Evolutionary conservation across 2,888 invertebrate genomes (phyloP), one percentile per base, ranked within the genome.

Genomic region (Caenorhabditis sp.): DNA sequence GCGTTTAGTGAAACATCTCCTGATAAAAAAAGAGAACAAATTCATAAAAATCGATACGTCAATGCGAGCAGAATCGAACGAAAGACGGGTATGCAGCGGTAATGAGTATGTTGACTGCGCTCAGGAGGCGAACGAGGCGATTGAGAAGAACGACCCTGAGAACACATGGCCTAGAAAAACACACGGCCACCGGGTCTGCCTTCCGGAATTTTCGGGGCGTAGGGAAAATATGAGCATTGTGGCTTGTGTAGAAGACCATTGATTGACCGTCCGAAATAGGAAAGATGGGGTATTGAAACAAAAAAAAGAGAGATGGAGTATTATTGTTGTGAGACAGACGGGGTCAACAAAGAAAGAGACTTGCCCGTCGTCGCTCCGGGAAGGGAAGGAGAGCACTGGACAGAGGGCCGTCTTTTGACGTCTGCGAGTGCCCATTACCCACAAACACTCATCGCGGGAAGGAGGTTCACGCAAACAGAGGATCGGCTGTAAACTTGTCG

Each of bases 401-500:
- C 67, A 76, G 67, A 60, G 26, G 53, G 60, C 26, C 60, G 61
- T 76, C 60, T 76, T 76, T 61, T 74, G 26, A 53, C 28, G 40
- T 76, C 76, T 76, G 76, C 76, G 76, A 53, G 53, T 76, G 37
- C 44, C 37, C 67, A 53, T 67, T 76, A 24, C n/a, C 26, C 53
- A 5, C 53, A 11, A 26, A 51, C 67, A 60, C 67, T 67, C 44
- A 28, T 28, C 22, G 37, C 35, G 50, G 40, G 53, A 65, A 51
- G 58, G 58, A 67, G 76, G 67, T 76, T 76, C 67, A 76, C 76
- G 76, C 76, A 76, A 76, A 76, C 76, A 76, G 67, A 76, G 67
- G 76, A 76, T 76, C 76, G 76, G 76, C 76, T 76, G 76, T 76
- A 76, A 76, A 76, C 76, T 74, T 61, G 32, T 53, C 67, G 67